Evolutionary conservation across 37 sponge, comb jelly and placozoan species (phyloP).

Genomic region (Halichondria panicea): DNA sequence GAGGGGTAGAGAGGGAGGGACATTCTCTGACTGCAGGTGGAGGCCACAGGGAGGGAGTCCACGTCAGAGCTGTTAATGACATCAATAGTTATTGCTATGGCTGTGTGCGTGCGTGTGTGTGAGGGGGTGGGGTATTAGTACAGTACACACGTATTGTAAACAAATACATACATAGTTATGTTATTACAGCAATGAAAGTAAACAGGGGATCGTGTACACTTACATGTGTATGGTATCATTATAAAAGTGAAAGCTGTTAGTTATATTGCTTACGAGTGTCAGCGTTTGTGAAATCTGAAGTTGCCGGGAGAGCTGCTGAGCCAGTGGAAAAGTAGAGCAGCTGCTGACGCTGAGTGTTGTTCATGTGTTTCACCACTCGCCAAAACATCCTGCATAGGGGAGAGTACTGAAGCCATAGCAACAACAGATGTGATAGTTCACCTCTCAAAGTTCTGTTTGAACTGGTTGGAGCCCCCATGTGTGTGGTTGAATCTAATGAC

Average conservation of each 20-base stretch:
- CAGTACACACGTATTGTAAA: not conserved
- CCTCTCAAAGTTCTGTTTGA: conserved; percentile 77
- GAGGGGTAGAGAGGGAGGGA: conserved; percentile 87
- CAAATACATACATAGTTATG: no score
- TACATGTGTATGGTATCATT: not conserved
- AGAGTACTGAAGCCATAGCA: not conserved
- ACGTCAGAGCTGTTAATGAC: conserved; percentile 60
- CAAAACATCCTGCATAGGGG: conserved; percentile 82
- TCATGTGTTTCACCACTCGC: conserved; percentile 92
- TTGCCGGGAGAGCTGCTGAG: conserved; percentile 61
- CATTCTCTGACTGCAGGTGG: conserved; percentile 91
- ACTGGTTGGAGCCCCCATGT: conserved; percentile 23
- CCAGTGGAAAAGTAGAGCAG: conserved; percentile 97
- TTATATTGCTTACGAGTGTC: conserved; percentile 5
- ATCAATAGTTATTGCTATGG: conserved; percentile 54
- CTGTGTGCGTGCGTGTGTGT: conserved; percentile 19
- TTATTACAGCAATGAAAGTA: not conserved
- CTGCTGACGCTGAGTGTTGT: conserved; percentile 85
- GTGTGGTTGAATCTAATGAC: conserved; percentile 79
- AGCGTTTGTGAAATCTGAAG: conserved; percentile 7
- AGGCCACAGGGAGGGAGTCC: conserved; percentile 85
- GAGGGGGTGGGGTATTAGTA: conserved; percentile 6
- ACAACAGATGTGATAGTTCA: conserved; percentile 15
- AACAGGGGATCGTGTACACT: not conserved
- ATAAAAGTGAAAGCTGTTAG: not conserved